A percentile compares a stretch with the other conserved stretches of the same genome.
phyloP scores from a whole-genome alignment of 2,797 vertebrate species.

The Holocentrus rufus region DNA sequence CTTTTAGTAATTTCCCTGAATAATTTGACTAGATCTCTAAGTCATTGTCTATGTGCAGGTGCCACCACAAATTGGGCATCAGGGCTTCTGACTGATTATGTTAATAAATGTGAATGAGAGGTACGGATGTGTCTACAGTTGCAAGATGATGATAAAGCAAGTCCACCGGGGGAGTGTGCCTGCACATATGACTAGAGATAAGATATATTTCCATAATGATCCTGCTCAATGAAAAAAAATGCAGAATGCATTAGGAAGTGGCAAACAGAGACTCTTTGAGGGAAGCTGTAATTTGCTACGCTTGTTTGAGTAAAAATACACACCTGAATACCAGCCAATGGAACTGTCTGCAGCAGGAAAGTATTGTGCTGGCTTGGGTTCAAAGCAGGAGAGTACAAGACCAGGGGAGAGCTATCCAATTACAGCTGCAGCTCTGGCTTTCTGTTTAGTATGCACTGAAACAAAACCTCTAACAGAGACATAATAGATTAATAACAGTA shows the following conservation, averaged over 20 bases:
- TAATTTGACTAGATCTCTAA: too few species aligned
- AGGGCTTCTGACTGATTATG: neutral
- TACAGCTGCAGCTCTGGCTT: neutral
- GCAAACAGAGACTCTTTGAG: conserved; percentile 1
- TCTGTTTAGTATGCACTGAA: neutral
- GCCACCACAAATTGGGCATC: too few species aligned
- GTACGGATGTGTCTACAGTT: neutral
- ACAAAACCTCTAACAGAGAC: neutral
- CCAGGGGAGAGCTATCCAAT: conserved; percentile 8
- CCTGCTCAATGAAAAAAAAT: conserved; percentile 16
- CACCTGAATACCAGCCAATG: conserved; percentile 19
- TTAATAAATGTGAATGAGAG: neutral
- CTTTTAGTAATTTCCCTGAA: too few species aligned
- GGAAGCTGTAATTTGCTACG: conserved; percentile 18
- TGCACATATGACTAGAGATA: conserved; percentile 15
- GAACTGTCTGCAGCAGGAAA: conserved; percentile 20
- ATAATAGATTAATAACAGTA: conserved; percentile 22
- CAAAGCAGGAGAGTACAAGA: conserved; percentile 14
- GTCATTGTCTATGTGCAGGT: too few species aligned
- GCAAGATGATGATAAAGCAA: neutral
- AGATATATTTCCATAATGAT: conserved; percentile 32
- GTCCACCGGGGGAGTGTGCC: neutral
- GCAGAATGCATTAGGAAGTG: conserved; percentile 11
- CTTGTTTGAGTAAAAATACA: conserved; percentile 32
- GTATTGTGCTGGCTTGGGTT: conserved; percentile 1